Conservation (phyloP, 2,888 invertebrate species). For the Keiferia lycopersicella region DNA sequence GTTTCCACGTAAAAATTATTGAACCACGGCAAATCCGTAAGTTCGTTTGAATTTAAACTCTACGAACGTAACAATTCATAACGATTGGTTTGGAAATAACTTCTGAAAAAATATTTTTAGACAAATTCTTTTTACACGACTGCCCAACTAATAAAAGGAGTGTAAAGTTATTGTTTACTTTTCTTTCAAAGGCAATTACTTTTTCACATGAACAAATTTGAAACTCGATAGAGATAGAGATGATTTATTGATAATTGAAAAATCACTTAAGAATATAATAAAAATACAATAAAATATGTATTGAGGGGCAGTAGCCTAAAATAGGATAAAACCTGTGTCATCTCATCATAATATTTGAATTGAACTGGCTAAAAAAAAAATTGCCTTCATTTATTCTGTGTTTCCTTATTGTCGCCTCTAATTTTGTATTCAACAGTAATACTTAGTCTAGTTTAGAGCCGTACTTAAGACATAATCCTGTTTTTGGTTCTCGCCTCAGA, state of each 20-base stretch:
- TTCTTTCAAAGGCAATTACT: no score
- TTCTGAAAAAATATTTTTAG: neutral
- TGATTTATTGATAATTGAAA: no score
- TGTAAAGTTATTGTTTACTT: no score
- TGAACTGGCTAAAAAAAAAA: neutral
- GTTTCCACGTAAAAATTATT: slow-evolving; percentile 4
- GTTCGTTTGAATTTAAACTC: slow-evolving; percentile 2
- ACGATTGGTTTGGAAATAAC: neutral
- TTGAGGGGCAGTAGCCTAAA: no score
- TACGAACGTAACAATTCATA: neutral
- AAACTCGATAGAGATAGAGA: no score
- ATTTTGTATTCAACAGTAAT: slow-evolving; percentile 2
- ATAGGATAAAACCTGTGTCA: no score
- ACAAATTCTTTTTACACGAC: no score
- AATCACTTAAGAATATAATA: no score
- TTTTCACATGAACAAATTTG: no score
- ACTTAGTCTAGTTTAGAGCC: slow-evolving; percentile 10
- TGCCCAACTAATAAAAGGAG: no score
- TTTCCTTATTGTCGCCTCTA: slow-evolving; percentile 1
- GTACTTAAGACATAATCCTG: slow-evolving; percentile 20
- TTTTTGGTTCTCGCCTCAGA: slow-evolving; percentile 24
- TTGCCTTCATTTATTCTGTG: neutral
- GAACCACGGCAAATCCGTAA: slow-evolving; percentile 10
- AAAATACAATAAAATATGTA: no score
- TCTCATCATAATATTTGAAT: no score